Evolutionary conservation across 2,113 vertebrate species (phyloP).

Genomic region (Hydrolagus affinis): DNA sequence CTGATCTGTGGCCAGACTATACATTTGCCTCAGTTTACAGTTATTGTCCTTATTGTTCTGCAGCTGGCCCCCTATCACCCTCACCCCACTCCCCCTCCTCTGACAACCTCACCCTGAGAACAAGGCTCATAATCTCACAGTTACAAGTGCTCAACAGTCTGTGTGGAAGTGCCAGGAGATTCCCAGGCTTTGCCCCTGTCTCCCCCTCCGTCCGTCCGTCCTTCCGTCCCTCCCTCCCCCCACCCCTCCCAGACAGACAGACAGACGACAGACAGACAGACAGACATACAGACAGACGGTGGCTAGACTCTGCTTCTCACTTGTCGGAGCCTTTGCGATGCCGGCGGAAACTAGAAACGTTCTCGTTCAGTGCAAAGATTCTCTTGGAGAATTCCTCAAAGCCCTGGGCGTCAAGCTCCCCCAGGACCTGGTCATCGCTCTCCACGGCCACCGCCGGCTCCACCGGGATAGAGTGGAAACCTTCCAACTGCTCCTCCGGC

Average conservation of each 20-base stretch:
- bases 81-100: not conserved
- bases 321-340: slow-evolving; percentile 89
- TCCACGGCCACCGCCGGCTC: slow-evolving; percentile 89
- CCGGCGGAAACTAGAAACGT: slow-evolving; percentile 83
- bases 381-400: slow-evolving; percentile 93
- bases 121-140: slow-evolving; percentile 37
- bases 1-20: not conserved
- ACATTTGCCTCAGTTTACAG: not conserved
- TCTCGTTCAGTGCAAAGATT: slow-evolving; percentile 91
- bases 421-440: slow-evolving; percentile 90
- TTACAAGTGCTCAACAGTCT: slow-evolving; percentile 53
- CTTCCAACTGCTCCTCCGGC: slow-evolving; percentile 64
- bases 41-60: not conserved
- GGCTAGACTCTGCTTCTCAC: slow-evolving; percentile 47
- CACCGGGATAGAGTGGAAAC: slow-evolving; percentile 83
- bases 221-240: too few species aligned
- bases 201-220: not conserved
- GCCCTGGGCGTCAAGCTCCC: slow-evolving; percentile 65
- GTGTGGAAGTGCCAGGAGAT: slow-evolving; percentile 57
- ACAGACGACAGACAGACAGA: too few species aligned
- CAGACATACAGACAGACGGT: too few species aligned
- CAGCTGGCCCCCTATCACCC: not conserved
- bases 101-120: slow-evolving; percentile 41
- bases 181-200: slow-evolving; percentile 33
- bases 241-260: too few species aligned